Evolutionary conservation across 2,797 vertebrate genomes (phyloP).

Genomic region (Tokudaia tokunoshimensis): DNA sequence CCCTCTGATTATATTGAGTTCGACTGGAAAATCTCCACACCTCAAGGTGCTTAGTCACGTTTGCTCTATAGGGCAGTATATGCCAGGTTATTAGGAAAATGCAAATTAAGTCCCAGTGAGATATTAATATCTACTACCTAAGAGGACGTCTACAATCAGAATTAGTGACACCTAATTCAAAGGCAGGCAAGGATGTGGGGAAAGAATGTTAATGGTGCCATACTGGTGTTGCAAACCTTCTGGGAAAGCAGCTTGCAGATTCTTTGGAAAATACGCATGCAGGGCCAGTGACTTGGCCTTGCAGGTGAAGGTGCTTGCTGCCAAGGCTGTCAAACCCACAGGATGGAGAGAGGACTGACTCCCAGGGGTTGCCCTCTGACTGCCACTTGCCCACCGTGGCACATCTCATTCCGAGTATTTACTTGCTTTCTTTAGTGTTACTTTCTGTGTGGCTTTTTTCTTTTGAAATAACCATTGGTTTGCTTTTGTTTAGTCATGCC

Average conservation of each 20-base stretch:
- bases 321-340: not conserved
- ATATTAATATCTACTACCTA: too few relatives aligned
- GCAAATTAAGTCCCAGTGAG: not conserved
- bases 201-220: not conserved
- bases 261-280: not conserved
- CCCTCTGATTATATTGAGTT: too few relatives aligned
- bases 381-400: not conserved
- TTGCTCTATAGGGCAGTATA: not conserved
- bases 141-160: not conserved
- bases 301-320: not conserved
- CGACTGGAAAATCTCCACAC: not conserved
- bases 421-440: not conserved
- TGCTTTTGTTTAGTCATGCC: not conserved
- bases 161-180: not conserved
- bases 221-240: not conserved
- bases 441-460: constrained; percentile 32
- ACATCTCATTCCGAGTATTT: not conserved
- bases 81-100: not conserved
- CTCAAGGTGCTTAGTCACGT: not conserved
- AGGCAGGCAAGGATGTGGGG: not conserved
- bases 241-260: not conserved
- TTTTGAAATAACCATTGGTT: constrained; percentile 47
- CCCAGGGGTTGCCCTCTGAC: not conserved
- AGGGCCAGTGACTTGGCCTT: not conserved
- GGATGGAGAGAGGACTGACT: too few relatives aligned